Evolutionary conservation across 2,113 vertebrate species (phyloP).

Genomic region (Epinephelus lanceolatus): DNA sequence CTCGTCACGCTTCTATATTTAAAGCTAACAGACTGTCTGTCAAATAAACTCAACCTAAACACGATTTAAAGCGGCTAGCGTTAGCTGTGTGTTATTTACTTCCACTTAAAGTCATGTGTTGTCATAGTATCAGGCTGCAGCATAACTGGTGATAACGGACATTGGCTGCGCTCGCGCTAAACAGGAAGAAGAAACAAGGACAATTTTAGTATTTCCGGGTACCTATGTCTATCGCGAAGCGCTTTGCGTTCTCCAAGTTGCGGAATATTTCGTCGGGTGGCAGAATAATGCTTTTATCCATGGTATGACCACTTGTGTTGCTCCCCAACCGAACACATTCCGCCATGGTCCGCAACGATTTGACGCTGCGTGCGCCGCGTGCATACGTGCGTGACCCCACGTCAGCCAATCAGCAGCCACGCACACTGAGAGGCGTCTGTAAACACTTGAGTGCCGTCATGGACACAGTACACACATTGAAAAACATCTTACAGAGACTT

Average conservation of each 20-base stretch:
- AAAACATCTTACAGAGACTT: too few relatives aligned
- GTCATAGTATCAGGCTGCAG: constrained; percentile 31
- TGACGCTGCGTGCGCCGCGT: constrained; percentile 48
- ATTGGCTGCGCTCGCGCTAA: constrained; percentile 27
- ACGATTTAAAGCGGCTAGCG: neutral
- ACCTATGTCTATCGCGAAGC: constrained; percentile 98
- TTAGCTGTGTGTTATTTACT: constrained; percentile 42
- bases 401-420: constrained; percentile 60
- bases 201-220: constrained; percentile 23
- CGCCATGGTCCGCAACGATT: constrained; percentile 82
- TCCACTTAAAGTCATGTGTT: constrained; percentile 48
- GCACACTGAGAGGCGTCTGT: neutral
- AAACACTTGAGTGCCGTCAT: neutral
- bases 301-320: constrained; percentile 80
- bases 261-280: constrained; percentile 96
- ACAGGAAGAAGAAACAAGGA: neutral
- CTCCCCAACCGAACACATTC: constrained; percentile 82
- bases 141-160: constrained; percentile 10
- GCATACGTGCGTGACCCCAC: neutral
- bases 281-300: constrained; percentile 97
- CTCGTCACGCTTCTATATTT: neutral
- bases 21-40: neutral
- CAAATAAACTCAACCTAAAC: neutral
- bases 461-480: too few relatives aligned
- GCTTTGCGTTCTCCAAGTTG: constrained; percentile 96